These are phyloP conservation scores for Limnephilus rhombicus DNA, from an alignment of 2,888 invertebrate species.

Conservation along the genomic window DNA sequence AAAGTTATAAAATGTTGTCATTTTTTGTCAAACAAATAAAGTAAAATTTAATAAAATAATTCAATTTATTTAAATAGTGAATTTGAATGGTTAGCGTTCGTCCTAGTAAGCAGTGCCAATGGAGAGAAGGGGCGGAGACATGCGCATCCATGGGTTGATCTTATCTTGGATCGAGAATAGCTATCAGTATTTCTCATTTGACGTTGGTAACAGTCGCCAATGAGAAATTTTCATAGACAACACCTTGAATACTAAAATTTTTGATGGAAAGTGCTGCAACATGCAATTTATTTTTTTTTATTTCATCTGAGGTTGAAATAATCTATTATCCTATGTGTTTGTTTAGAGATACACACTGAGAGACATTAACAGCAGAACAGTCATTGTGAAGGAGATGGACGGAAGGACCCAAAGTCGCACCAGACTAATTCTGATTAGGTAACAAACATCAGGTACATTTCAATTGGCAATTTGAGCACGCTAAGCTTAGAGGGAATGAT, in stretches of 20 bases:
- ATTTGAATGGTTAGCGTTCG: no score
- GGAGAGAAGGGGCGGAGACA: no score
- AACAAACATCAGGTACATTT: background rate
- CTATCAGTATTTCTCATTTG: background rate
- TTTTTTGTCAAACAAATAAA: no score
- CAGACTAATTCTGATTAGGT: background rate
- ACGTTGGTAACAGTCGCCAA: no score
- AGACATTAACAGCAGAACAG: background rate
- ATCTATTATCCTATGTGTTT: background rate
- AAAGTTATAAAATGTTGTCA: no score
- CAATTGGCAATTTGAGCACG: background rate
- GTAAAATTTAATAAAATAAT: no score
- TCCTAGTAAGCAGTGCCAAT: no score
- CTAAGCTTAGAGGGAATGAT: background rate
- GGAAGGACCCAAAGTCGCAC: background rate
- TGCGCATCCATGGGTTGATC: no score
- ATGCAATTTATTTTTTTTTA: background rate
- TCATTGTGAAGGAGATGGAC: background rate
- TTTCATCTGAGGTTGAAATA: background rate
- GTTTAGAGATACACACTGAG: background rate
- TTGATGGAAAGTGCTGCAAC: background rate
- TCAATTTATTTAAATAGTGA: no score
- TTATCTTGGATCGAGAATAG: background rate
- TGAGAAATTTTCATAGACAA: no score
- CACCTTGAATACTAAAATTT: background rate